These are phyloP conservation scores for Chrysemys picta DNA, from an alignment of 2,113 vertebrate species.

Conservation along the genomic window DNA sequence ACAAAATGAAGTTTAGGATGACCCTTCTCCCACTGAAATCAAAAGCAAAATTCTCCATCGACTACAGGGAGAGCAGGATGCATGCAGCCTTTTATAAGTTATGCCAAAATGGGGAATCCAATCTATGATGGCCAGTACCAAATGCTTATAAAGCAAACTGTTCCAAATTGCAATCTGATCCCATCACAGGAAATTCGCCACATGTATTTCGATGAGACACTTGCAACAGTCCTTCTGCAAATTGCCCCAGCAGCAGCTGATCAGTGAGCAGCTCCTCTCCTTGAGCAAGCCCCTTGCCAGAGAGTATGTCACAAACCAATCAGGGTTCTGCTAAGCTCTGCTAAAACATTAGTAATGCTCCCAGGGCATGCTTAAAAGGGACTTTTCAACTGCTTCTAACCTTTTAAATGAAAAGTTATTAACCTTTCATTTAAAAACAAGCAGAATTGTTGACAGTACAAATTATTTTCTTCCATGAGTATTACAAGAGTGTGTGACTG, in stretches of 20 bases:
- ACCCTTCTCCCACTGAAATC: rapidly evolving
- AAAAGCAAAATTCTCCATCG: not conserved
- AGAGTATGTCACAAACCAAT: not conserved
- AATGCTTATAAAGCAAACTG: not conserved
- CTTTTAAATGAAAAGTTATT: not conserved
- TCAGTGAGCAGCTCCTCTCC: not conserved
- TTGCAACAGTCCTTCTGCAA: not conserved
- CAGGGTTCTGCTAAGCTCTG: not conserved
- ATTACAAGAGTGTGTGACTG: not conserved
- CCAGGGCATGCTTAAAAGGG: not conserved
- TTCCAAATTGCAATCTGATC: not conserved
- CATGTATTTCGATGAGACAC: not conserved
- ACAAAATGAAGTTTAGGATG: not conserved
- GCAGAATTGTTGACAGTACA: not conserved
- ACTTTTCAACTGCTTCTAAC: not conserved
- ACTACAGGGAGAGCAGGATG: not conserved
- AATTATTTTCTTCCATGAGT: not conserved
- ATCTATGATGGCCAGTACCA: not conserved
- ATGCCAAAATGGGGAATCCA: not conserved
- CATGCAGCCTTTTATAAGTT: not conserved
- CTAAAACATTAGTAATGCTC: not conserved
- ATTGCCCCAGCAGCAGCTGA: not conserved
- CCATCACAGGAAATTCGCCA: not conserved
- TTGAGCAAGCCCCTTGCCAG: not conserved
- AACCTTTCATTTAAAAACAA: not conserved